Evolutionary conservation across 2,797 vertebrate species (phyloP).

Genomic region (Periophthalmus magnuspinnatus): DNA sequence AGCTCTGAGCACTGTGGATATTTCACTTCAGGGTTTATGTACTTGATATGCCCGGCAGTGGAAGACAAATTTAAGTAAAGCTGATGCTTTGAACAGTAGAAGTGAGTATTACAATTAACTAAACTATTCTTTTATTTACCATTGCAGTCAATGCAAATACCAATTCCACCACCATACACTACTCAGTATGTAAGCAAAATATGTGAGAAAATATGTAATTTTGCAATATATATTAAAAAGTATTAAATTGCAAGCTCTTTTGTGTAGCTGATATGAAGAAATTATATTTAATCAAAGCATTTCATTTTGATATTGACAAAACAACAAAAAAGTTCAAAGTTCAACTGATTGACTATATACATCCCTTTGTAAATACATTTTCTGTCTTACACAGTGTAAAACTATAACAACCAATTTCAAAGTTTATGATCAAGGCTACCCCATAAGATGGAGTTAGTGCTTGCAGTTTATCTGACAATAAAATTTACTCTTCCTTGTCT

Average conservation of each 20-base stretch:
- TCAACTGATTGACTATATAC: no score
- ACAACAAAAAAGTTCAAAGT: no score
- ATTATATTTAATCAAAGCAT: neutral
- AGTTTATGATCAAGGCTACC: neutral
- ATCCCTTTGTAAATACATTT: neutral
- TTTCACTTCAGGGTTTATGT: conserved; percentile 9
- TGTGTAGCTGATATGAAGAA: neutral
- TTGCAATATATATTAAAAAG: neutral
- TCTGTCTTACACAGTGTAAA: neutral
- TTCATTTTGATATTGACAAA: no score
- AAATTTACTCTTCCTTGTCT: conserved; percentile 25
- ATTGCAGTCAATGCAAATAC: neutral
- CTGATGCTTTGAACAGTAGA: neutral
- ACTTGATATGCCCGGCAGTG: neutral
- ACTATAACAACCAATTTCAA: neutral
- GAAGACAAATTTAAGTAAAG: neutral
- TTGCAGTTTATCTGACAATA: conserved; percentile 1
- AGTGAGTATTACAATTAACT: neutral
- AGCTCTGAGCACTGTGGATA: conserved; percentile 1
- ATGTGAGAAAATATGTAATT: neutral
- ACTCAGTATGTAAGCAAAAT: neutral
- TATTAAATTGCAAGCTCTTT: neutral
- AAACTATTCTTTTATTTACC: neutral
- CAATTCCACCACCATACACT: neutral
- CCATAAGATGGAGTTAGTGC: neutral